Base-by-base conservation (phyloP, 2,888 invertebrate genomes). In the Xylocampa areola region DNA sequence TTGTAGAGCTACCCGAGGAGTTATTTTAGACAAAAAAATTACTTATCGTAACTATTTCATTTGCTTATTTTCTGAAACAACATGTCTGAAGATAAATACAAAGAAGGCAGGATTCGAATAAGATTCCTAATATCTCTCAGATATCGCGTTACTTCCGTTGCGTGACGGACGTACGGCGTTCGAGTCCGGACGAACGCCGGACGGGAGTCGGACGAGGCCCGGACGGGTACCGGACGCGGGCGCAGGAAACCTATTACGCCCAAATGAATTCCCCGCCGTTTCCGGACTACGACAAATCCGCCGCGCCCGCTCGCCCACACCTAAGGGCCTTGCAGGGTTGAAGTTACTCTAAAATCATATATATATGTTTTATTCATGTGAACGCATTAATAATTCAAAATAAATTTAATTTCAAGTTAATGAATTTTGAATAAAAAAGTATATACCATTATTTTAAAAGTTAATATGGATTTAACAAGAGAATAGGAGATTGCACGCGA, bases 181-280 rank as follows among this genome's bases (percentile, higher is more conserved):
- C 25, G 29, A 17, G 25, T 25, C 65, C 66, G 55, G 66, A 66
- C 86, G 86, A 40, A 66, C 74, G 78, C 78, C 86, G 87, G 87
- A 87, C 87, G 85, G 79, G 77, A 79, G 76, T 87, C 90, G 90
- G 88, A 88, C 87, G 86, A 50, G 77, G 74, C 77, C 80, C 88
- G 88, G 88, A 89, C 87, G 85, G 81, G 80, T 80, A 76, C 89
- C 91, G 91, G 90, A 90, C 87, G 87, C 82, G 79, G 79, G 85
- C 84, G 85, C 93, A 89, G 93, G 93, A 93, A 92, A 91, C 92
- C 89, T 93, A 94, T 92, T 93, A 92, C 92, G 92, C 91, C 91
- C 91, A 92, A 94, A 94, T 93, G 92, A 93, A 93, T 93, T 92
- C 89, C 84, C 86, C 84, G 86, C 85, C 88, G 91, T 91, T 91